These are phyloP conservation scores for Halichondria panicea DNA, from an alignment of 37 sponge, comb jelly and placozoan species.

Conservation along the genomic window DNA sequence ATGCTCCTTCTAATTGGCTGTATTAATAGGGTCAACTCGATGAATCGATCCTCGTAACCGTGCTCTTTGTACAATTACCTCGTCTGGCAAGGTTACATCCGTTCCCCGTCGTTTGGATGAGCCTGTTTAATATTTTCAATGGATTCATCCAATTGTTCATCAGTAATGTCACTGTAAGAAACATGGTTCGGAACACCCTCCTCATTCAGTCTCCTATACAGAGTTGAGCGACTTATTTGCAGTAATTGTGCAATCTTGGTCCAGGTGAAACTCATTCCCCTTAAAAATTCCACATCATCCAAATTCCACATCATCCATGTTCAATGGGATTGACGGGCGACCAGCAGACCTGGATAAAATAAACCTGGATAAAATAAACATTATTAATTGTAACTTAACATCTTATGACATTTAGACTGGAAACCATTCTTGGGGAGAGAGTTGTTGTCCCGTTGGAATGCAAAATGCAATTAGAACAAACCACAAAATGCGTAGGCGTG, in stretches of 20 bases:
- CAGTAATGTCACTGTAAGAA: slow-evolving; percentile 3
- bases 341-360: no score
- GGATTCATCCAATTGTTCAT: background rate
- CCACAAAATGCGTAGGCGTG: no score
- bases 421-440: no score
- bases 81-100: slow-evolving; percentile 5
- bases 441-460: no score
- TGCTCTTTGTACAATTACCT: slow-evolving; percentile 15
- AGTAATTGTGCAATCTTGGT: background rate
- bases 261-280: background rate
- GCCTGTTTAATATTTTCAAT: background rate
- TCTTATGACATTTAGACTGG: no score
- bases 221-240: slow-evolving; percentile 5
- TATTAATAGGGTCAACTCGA: slow-evolving; percentile 45
- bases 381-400: no score
- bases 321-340: no score
- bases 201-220: background rate
- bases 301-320: no score
- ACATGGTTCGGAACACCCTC: background rate
- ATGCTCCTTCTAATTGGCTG: slow-evolving; percentile 12
- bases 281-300: slow-evolving; percentile 1
- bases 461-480: no score
- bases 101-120: slow-evolving; percentile 16
- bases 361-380: no score
- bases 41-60: slow-evolving; percentile 30